These are phyloP conservation scores for Acrocyrtus sp. DNA, from an alignment of 2,888 invertebrate species.

Conservation along the genomic window DNA sequence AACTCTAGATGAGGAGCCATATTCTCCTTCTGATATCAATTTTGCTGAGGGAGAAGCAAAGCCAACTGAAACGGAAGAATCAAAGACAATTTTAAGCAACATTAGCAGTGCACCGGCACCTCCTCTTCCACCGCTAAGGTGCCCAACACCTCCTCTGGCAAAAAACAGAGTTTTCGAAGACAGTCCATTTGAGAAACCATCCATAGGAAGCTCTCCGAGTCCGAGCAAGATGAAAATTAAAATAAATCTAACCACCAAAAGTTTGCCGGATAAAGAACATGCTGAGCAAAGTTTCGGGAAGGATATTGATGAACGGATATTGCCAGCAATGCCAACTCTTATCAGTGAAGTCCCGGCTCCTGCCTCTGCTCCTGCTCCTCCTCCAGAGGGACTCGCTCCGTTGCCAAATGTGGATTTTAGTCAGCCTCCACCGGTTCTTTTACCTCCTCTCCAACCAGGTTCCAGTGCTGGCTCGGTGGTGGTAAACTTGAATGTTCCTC, in stretches of 20 bases:
- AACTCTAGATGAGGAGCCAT: constrained; percentile 57
- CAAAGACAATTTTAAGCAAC: constrained; percentile 33
- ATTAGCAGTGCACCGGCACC: constrained; percentile 16
- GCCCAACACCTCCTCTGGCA: constrained; percentile 1
- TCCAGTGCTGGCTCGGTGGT: constrained; percentile 35
- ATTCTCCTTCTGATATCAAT: constrained; percentile 57
- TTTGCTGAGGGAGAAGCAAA: constrained; percentile 52
- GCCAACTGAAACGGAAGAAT: constrained; percentile 14
- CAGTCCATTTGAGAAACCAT: constrained; percentile 34
- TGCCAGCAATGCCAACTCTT: constrained; percentile 1
- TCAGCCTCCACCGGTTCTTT: constrained; percentile 19
- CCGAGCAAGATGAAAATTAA: constrained; percentile 58
- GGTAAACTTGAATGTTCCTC: constrained; percentile 59
- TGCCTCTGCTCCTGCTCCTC: background rate
- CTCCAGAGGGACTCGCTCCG: background rate
- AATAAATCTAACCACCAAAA: constrained; percentile 58
- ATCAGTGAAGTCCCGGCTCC: constrained; percentile 9
- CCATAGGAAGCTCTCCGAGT: constrained; percentile 1
- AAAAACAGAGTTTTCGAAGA: constrained; percentile 48
- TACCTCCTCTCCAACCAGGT: constrained; percentile 19
- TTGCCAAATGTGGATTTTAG: constrained; percentile 35
- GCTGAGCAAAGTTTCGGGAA: constrained; percentile 2
- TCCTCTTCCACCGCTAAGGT: constrained; percentile 21
- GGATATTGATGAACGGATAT: constrained; percentile 26
- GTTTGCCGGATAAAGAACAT: constrained; percentile 16